Conservation (phyloP, 2,797 vertebrate genomes). For the Melanotaenia parkinsoni region DNA sequence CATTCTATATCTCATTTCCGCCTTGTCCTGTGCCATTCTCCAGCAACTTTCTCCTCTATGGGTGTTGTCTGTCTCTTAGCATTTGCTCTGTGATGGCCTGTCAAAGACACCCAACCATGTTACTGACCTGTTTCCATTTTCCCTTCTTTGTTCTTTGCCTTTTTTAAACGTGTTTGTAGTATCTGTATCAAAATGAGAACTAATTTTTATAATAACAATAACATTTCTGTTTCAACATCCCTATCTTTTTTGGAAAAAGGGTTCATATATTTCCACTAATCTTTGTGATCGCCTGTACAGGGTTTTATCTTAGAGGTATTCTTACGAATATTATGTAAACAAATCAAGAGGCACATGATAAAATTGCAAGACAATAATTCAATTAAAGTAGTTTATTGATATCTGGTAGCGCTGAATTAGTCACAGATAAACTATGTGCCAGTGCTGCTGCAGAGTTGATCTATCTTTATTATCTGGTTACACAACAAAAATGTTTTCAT, state of each 20-base stretch:
- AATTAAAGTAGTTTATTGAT: conserved; percentile 22
- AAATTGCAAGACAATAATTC: conserved; percentile 26
- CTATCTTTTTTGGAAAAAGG: not conserved
- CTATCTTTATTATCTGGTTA: conserved; percentile 32
- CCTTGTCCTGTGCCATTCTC: not conserved
- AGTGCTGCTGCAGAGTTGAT: conserved; percentile 1
- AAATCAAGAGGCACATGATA: conserved; percentile 28
- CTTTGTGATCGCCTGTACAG: not conserved
- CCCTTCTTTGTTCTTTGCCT: not conserved
- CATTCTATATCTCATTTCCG: too few relatives aligned
- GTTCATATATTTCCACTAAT: not conserved
- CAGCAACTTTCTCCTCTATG: not conserved
- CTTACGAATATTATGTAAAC: conserved; percentile 13
- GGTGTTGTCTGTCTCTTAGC: not conserved
- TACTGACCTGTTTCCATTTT: not conserved
- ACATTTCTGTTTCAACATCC: too few relatives aligned
- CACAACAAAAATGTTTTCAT: conserved; percentile 33
- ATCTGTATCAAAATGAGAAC: not conserved
- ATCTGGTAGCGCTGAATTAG: conserved; percentile 23
- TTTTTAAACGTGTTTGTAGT: not conserved
- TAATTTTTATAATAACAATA: not conserved
- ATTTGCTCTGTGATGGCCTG: too few relatives aligned
- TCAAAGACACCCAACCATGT: not conserved
- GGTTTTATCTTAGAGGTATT: conserved; percentile 28
- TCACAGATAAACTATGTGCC: conserved; percentile 3